Evolutionary conservation across 2,113 vertebrate species (phyloP).

Genomic region (Orthonyx spaldingii): DNA sequence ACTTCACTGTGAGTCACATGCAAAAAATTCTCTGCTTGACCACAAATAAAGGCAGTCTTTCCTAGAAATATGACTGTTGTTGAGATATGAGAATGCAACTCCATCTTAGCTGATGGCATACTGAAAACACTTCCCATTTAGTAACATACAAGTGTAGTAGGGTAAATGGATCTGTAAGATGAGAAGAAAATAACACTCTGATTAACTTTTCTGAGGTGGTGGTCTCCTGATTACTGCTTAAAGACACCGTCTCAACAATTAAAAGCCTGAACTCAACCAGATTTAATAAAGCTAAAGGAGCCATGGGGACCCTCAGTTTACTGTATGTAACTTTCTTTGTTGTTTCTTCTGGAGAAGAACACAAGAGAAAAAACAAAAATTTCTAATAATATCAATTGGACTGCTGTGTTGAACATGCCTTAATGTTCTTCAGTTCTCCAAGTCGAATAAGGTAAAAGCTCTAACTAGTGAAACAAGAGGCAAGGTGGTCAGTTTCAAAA

Average conservation of each 20-base stretch:
- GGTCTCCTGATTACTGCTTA: constrained; percentile 14
- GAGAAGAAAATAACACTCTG: not conserved
- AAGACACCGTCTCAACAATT: not conserved
- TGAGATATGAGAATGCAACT: constrained; percentile 27
- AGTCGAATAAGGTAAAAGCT: not conserved
- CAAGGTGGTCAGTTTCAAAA: not conserved
- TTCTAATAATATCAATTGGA: not conserved
- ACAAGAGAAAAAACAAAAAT: not conserved
- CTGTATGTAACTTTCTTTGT: not conserved
- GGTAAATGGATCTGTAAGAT: not conserved
- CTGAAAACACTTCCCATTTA: constrained; percentile 31
- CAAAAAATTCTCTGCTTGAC: not conserved
- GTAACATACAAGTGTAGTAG: not conserved
- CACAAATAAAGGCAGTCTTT: not conserved
- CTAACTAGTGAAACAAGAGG: not conserved
- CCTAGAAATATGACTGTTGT: constrained; percentile 11
- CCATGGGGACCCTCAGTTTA: not conserved
- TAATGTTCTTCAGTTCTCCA: not conserved
- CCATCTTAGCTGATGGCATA: constrained; percentile 3
- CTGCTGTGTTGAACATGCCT: not conserved
- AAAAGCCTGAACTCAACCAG: not conserved
- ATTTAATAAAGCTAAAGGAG: constrained; percentile 25
- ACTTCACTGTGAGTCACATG: not conserved
- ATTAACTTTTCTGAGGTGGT: not conserved
- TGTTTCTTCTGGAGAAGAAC: not conserved